Evolutionary conservation across 1,140 invertebrate species (phyloP), one percentile per base, ranked within the genome.

Genomic region (Uloborus diversus): DNA sequence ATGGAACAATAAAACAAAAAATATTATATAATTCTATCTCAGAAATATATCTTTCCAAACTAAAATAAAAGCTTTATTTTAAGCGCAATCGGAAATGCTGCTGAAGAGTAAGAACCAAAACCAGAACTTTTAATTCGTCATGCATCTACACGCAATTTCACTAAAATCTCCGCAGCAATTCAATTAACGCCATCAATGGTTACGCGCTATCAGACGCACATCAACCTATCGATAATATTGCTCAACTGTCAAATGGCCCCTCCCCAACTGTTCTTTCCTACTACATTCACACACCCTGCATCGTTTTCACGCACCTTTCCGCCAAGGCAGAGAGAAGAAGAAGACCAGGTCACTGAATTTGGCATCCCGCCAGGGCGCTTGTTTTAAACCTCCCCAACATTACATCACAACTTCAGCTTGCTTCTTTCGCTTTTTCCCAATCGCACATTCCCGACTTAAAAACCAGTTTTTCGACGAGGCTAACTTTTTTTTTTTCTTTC

Each of bases 311-410:
- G 23, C n/a, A 5, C 49, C 13, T 20, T 53, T 20, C 7, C 49
- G 23, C 49, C 13, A 20, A 9, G 17, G 9, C 37, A n/a, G 20
- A n/a, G n/a, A n/a, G n/a, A n/a, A n/a, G n/a, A n/a, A n/a, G n/a
- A 27, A 64, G 35, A 25, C 30, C 61, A 35, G 61, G 59, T 64
- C 62, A 64, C 49, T 57, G 62, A 56, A 78, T 65, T 49, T 78
- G 73, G 73, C 73, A 66, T n/a, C 32, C 13, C 17, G 73, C 73
- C 73, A 78, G 49, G 73, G 73, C 73, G 73, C 61, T 78, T 53
- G 73, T 78, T 78, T 78, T 42, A 78, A 78, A 78, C 61, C 73
- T 65, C 62, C 47, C 61, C 73, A 65, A 76, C 62, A 76, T 76
- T 53, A 65, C 73, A 78, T 65, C 73, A 65, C 57, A 64, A 33